These are phyloP conservation scores for Embiotoca jacksoni DNA, from an alignment of 2,113 vertebrate species.

Conservation along the genomic window DNA sequence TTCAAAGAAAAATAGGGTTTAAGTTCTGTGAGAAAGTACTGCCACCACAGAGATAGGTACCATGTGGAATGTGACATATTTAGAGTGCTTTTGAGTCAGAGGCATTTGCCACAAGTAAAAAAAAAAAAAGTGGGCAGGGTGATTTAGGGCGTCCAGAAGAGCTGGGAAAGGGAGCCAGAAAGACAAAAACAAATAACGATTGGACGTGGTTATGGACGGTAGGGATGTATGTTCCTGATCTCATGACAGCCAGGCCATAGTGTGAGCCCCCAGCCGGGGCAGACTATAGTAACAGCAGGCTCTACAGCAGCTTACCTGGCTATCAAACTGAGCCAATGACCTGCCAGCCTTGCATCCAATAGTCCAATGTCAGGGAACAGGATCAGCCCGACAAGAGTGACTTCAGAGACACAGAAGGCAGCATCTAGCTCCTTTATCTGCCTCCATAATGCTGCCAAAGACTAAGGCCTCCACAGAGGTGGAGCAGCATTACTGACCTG, in stretches of 20 bases:
- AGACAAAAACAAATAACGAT: not conserved
- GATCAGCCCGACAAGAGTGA: slow-evolving; percentile 71
- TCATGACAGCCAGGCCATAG: slow-evolving; percentile 48
- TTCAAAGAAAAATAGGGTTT: slow-evolving; percentile 82
- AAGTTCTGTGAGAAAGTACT: slow-evolving; percentile 82
- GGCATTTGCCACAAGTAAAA: slow-evolving; percentile 26
- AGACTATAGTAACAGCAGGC: slow-evolving; percentile 55
- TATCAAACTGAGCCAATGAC: slow-evolving; percentile 66
- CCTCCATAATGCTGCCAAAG: slow-evolving; percentile 77
- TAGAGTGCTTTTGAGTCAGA: slow-evolving; percentile 56
- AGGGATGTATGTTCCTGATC: slow-evolving; percentile 49
- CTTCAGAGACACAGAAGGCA: slow-evolving; percentile 76
- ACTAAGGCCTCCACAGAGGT: slow-evolving; percentile 71
- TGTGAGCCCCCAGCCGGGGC: slow-evolving; percentile 36
- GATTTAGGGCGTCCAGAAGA: slow-evolving; percentile 42
- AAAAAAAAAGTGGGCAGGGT: slow-evolving; percentile 27
- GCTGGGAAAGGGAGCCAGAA: slow-evolving; percentile 7
- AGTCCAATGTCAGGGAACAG: slow-evolving; percentile 71
- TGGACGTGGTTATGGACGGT: slow-evolving; percentile 29
- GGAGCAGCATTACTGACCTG: slow-evolving; percentile 78
- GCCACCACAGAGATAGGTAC: slow-evolving; percentile 67
- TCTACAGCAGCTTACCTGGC: slow-evolving; percentile 76
- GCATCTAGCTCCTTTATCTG: slow-evolving; percentile 76
- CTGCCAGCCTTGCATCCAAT: slow-evolving; percentile 60
- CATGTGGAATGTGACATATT: slow-evolving; percentile 73